phyloP scores from a whole-genome alignment of 2,888 invertebrate species.

The Galeopsomyia nigrocyanea region DNA sequence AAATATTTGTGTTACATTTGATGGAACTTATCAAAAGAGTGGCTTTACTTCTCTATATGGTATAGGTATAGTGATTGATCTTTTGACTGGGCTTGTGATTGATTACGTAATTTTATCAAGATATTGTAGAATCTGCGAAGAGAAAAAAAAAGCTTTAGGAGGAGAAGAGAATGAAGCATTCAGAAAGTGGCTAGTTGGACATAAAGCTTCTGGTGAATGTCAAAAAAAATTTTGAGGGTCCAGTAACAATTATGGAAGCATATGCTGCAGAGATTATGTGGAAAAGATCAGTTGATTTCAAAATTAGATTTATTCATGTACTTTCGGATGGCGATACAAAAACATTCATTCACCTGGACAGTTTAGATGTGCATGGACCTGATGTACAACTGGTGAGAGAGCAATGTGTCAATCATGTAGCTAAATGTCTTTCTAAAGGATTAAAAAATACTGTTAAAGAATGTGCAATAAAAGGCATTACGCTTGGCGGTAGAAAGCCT shows the following conservation, averaged over 20 bases:
- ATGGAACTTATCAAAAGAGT: no score
- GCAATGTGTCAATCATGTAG: constrained; percentile 2
- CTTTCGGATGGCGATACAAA: neutral
- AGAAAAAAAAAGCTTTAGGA: neutral
- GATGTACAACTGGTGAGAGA: neutral
- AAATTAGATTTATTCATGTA: neutral
- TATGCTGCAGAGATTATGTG: constrained; percentile 21
- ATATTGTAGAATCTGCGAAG: constrained; percentile 2
- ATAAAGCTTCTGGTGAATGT: constrained; percentile 8
- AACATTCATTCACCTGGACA: neutral
- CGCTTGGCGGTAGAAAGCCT: constrained; percentile 18
- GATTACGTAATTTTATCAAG: constrained; percentile 9
- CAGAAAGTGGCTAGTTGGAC: constrained; percentile 22
- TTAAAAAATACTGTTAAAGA: constrained; percentile 23
- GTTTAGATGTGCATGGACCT: neutral
- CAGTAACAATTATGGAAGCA: constrained; percentile 25
- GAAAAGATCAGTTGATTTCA: neutral
- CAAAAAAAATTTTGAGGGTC: constrained; percentile 24
- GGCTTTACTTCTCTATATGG: no score
- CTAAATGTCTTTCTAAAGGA: neutral
- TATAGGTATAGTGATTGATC: neutral
- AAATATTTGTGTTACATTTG: no score
- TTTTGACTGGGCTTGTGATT: neutral
- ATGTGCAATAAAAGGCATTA: neutral
- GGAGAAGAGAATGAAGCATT: neutral